These are phyloP conservation scores for Octonoba sinensis DNA, from an alignment of 2,888 invertebrate genomes.

Conservation along the genomic window DNA sequence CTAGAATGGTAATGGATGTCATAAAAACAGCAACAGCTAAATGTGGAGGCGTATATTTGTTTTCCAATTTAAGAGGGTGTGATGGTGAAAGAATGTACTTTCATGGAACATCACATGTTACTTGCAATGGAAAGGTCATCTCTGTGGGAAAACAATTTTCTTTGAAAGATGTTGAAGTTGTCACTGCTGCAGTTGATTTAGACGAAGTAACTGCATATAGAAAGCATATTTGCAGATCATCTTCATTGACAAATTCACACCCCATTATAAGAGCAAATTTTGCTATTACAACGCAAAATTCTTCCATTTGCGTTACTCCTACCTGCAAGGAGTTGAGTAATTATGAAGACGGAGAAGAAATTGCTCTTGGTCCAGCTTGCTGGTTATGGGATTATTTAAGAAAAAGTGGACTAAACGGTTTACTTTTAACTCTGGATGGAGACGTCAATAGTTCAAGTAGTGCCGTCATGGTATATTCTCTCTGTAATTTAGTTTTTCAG, in stretches of 20 bases:
- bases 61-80: constrained; percentile 94
- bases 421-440: constrained; percentile 95
- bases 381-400: constrained; percentile 99
- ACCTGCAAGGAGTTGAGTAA: constrained; percentile 74
- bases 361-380: constrained; percentile 87
- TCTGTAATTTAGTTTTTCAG: constrained; percentile 84
- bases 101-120: constrained; percentile 92
- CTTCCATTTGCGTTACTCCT: constrained; percentile 69
- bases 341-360: constrained; percentile 82
- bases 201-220: constrained; percentile 89
- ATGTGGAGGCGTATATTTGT: constrained; percentile 95
- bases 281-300: constrained; percentile 77
- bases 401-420: constrained; percentile 92
- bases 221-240: constrained; percentile 79
- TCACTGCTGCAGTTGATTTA: constrained; percentile 89
- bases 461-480: constrained; percentile 93
- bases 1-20: constrained; percentile 87
- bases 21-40: constrained; percentile 92
- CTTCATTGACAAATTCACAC: constrained; percentile 76
- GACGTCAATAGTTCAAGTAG: constrained; percentile 96
- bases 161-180: constrained; percentile 92
- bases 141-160: constrained; percentile 80
- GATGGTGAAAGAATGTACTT: constrained; percentile 96
- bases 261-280: constrained; percentile 88
- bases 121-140: constrained; percentile 90